These are phyloP conservation scores for Phodopus roborovskii DNA, from an alignment of 2,113 vertebrate species.

Conservation along the genomic window DNA sequence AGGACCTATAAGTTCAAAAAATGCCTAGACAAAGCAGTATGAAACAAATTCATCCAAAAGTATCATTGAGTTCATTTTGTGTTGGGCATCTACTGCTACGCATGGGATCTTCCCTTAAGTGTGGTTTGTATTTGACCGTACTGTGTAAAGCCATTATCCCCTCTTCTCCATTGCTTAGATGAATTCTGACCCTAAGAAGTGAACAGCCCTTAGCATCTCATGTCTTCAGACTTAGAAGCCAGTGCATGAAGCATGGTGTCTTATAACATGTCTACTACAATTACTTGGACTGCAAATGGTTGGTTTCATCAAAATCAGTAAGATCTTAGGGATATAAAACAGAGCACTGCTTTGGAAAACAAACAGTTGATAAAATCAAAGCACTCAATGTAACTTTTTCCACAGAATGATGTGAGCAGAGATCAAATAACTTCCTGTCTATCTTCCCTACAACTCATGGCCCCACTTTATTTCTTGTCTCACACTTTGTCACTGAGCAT, in stretches of 20 bases:
- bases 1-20: neutral
- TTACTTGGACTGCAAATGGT: neutral
- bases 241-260: neutral
- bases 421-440: neutral
- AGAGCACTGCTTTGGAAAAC: neutral
- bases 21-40: neutral
- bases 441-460: neutral
- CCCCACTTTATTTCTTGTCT: neutral
- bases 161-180: neutral
- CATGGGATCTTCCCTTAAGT: neutral
- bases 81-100: neutral
- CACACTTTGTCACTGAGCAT: neutral
- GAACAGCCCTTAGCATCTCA: neutral
- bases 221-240: constrained; percentile 20
- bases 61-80: neutral
- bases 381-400: neutral
- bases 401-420: neutral
- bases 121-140: neutral
- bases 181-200: neutral
- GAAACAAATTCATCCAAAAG: too few species aligned
- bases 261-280: neutral
- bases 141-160: neutral
- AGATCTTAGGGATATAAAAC: constrained; percentile 30
- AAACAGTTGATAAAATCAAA: neutral
- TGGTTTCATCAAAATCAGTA: constrained; percentile 32